Evolutionary conservation across 2,797 vertebrate species (phyloP), one percentile per base, ranked within the genome.

Genomic region (Chaenodraco wilsoni): DNA sequence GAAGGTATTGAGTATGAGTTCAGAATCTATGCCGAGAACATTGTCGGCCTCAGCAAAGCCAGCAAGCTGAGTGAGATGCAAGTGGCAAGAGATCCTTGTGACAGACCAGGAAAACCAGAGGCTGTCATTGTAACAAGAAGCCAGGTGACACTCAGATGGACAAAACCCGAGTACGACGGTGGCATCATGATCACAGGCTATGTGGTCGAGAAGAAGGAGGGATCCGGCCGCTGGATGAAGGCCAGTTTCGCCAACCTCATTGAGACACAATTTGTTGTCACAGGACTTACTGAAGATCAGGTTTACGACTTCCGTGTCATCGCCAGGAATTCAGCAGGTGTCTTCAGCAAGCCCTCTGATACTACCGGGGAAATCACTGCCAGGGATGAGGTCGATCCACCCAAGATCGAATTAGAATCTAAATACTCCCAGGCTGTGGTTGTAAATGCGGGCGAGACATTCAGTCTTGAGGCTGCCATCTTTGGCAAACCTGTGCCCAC

Each of bases 1-100:
- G 98, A 99, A 84, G 98, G 98, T 63, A 96, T 99, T 89, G 98
- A 99, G 86, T 99, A 99, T 94, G 98, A 99, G 90, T 99, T 96
- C 80, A 96, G 96, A 94, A 96, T 98, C 79, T 98, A 95, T 79
- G 97, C 98, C 83, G 97, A 99, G 92, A 99, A 99, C 74, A 99
- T 99, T 72, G 97, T 97, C 60, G 98, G 98, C 67, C 89, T 97
- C 31, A 96, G 98, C 87, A 99, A 97, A 89, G 91, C 95, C 72
- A 99, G 98, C 87, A 98, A 96, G 91, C 80, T 94, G 50, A 99
- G 96, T 84, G 97, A 99, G 88, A 94, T 97, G 81, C 97, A 96
- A 69, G 95, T 95, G 49, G 98, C 98, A 70, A 96, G 95, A 89
- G 98, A 99, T 90, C 97, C 97, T 37, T 99, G 98, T 93, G 97